Percentiles rank a stretch among this genome's conserved stretches.
These are phyloP conservation scores for Pollachius pollachius DNA, from an alignment of 2,113 vertebrate species.

Conservation along the genomic window DNA sequence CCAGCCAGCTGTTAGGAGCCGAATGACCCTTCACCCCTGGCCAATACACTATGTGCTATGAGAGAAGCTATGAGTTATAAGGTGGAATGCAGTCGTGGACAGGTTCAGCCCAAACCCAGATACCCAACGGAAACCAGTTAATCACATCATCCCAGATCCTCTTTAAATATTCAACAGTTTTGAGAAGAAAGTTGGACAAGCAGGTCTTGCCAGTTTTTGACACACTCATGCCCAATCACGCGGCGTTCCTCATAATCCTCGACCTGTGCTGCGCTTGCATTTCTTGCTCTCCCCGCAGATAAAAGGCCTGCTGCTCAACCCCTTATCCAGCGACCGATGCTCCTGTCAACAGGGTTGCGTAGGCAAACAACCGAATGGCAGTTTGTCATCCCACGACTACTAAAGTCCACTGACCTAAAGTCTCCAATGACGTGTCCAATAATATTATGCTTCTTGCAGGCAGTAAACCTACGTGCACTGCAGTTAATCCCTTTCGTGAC, in stretches of 20 bases:
- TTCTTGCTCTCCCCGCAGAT: constrained; percentile 37
- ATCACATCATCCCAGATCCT: too few relatives aligned
- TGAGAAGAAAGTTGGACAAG: too few relatives aligned
- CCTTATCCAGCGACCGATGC: constrained; percentile 35
- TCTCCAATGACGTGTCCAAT: background rate
- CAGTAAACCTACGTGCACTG: background rate
- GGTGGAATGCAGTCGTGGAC: too few relatives aligned
- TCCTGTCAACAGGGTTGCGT: constrained; percentile 37
- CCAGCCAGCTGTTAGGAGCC: constrained; percentile 3
- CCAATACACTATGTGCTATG: background rate
- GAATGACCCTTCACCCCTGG: constrained; percentile 26
- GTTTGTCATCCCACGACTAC: constrained; percentile 24
- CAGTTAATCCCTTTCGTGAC: constrained; percentile 4
- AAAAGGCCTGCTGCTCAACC: constrained; percentile 20
- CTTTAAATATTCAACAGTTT: too few relatives aligned
- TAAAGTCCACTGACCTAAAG: background rate
- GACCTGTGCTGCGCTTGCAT: constrained; percentile 16
- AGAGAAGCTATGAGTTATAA: too few relatives aligned
- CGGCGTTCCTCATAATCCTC: too few relatives aligned
- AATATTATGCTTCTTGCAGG: constrained; percentile 11
- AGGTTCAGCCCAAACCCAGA: too few relatives aligned
- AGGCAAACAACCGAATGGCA: constrained; percentile 33
- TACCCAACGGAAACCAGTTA: too few relatives aligned
- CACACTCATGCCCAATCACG: background rate
- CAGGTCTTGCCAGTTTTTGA: too few relatives aligned